Evolutionary conservation across 2,888 invertebrate genomes (phyloP).

Genomic region (Nysson spinosus): DNA sequence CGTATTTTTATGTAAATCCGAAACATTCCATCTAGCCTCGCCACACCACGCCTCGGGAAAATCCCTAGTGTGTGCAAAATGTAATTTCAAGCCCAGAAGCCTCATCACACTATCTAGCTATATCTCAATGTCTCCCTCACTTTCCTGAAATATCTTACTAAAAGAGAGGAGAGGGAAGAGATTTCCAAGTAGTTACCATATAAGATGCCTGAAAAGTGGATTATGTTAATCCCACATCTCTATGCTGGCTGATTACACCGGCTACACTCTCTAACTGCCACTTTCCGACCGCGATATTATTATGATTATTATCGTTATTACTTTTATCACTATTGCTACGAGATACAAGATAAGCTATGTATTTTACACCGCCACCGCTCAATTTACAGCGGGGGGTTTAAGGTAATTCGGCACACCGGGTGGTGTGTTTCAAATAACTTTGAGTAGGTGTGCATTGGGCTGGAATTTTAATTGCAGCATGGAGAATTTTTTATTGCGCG

Average conservation of each 20-base stretch:
- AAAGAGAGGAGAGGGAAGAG: constrained; percentile 34
- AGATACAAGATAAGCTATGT: too few relatives aligned
- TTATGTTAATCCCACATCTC: constrained; percentile 44
- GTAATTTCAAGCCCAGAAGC: constrained; percentile 36
- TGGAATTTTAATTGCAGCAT: too few relatives aligned
- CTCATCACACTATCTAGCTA: constrained; percentile 3
- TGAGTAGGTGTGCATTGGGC: too few relatives aligned
- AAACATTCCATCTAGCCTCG: constrained; percentile 14
- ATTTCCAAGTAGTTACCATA: constrained; percentile 45
- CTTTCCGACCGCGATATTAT: neutral
- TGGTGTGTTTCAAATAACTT: too few relatives aligned
- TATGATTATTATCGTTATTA: constrained; percentile 11
- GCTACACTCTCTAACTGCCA: constrained; percentile 10
- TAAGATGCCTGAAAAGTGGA: constrained; percentile 38
- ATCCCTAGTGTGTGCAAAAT: constrained; percentile 12
- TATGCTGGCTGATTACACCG: constrained; percentile 36
- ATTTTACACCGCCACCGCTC: too few relatives aligned
- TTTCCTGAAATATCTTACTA: constrained; percentile 23
- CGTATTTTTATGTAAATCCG: constrained; percentile 39
- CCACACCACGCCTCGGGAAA: neutral
- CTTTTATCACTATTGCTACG: too few relatives aligned
- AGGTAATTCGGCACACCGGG: too few relatives aligned
- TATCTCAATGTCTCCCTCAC: constrained; percentile 1
- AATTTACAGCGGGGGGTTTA: too few relatives aligned
- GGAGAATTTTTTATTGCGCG: too few relatives aligned